Percentiles rank a stretch among this genome's conserved stretches.
These are phyloP conservation scores for Lycaon pictus DNA, from an alignment of 2,113 vertebrate genomes.

Conservation along the genomic window DNA sequence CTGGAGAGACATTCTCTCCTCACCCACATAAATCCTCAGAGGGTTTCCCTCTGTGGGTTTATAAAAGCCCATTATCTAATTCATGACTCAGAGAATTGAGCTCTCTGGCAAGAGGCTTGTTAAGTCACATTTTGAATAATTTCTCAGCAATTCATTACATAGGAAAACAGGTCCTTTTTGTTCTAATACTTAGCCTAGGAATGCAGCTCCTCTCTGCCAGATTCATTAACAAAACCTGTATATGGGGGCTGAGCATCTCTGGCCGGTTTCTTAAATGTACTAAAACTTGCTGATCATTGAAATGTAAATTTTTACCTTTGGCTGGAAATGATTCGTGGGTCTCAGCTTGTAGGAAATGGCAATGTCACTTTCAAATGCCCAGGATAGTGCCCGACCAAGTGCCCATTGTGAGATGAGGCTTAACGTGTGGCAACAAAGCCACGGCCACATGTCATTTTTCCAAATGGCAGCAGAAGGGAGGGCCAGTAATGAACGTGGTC, in stretches of 20 bases:
- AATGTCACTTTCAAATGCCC: conserved; percentile 26
- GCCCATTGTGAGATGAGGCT: conserved; percentile 50
- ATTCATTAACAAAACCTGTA: conserved; percentile 75
- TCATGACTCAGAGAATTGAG: conserved; percentile 67
- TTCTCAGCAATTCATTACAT: conserved; percentile 75
- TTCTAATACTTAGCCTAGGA: conserved; percentile 17
- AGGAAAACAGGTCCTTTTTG: conserved; percentile 73
- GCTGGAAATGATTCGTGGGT: conserved; percentile 50
- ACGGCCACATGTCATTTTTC: conserved; percentile 39
- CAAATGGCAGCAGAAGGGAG: background rate
- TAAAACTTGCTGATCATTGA: conserved; percentile 55
- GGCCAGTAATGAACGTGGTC: background rate
- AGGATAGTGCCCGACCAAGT: conserved; percentile 18
- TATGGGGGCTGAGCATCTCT: background rate
- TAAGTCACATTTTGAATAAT: conserved; percentile 79
- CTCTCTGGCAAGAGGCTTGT: conserved; percentile 63
- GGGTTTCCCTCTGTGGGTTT: conserved; percentile 74
- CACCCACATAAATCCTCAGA: conserved; percentile 77
- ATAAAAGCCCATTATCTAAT: conserved; percentile 77
- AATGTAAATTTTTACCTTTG: conserved; percentile 60
- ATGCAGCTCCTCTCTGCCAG: conserved; percentile 61
- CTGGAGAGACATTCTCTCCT: conserved; percentile 65
- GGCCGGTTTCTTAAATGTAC: conserved; percentile 61
- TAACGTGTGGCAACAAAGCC: conserved; percentile 34
- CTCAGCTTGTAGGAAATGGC: conserved; percentile 57